phyloP scores from a whole-genome alignment of 1,140 invertebrate species.

The Augochlora pura region DNA sequence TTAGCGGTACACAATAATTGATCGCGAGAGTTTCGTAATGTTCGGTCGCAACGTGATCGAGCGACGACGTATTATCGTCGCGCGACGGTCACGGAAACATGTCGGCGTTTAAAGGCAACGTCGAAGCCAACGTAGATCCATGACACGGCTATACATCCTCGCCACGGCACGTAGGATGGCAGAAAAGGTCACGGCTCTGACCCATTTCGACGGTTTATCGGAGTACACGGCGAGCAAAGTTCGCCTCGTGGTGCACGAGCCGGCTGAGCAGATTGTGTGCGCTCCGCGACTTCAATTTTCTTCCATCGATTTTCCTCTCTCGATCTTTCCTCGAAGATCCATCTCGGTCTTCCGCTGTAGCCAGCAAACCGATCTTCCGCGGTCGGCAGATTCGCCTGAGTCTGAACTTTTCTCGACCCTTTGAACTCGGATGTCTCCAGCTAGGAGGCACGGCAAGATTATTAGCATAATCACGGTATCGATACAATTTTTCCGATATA shows the following conservation, averaged over 20 bases:
- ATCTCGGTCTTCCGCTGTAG: too few species aligned
- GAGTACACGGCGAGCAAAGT: slow-evolving; percentile 72
- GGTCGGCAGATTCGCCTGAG: too few species aligned
- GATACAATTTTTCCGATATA: too few species aligned
- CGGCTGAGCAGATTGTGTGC: slow-evolving; percentile 35
- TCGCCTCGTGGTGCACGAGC: slow-evolving; percentile 54
- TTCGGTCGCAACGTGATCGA: slow-evolving; percentile 25
- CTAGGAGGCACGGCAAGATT: too few species aligned
- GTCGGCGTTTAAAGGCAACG: background rate
- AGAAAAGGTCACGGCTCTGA: slow-evolving; percentile 78
- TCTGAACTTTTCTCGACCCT: too few species aligned
- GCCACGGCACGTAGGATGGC: slow-evolving; percentile 63
- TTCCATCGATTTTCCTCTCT: background rate
- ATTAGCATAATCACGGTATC: too few species aligned
- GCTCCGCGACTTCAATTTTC: slow-evolving; percentile 48
- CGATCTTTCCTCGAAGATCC: background rate
- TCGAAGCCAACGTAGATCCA: slow-evolving; percentile 21
- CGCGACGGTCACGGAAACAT: background rate
- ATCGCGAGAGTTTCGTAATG: slow-evolving; percentile 25
- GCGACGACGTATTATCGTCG: slow-evolving; percentile 10
- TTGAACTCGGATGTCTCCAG: too few species aligned
- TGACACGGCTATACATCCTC: slow-evolving; percentile 15
- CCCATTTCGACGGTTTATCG: slow-evolving; percentile 76
- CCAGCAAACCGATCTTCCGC: too few species aligned
- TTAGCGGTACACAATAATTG: background rate